Conservation (phyloP, 2,888 invertebrate species). For the Agrilus mali region DNA sequence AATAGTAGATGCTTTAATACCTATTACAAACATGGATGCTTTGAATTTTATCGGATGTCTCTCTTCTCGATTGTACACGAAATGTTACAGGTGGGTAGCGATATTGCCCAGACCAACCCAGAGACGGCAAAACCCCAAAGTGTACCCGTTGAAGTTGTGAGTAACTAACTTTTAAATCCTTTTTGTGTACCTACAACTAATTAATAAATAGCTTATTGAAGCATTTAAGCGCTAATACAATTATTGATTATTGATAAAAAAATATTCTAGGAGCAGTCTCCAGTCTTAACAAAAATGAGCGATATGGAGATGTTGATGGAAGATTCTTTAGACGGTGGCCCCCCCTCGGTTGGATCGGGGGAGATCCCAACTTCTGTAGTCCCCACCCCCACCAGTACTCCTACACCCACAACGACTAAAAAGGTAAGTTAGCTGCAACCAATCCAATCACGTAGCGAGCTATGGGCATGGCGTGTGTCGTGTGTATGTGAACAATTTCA, state of each 20-base stretch:
- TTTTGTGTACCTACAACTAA: too few species aligned
- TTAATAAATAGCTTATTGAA: too few species aligned
- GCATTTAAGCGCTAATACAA: constrained; percentile 3
- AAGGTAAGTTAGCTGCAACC: constrained; percentile 19
- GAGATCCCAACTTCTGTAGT: constrained; percentile 45
- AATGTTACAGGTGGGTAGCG: constrained; percentile 23
- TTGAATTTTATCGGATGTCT: too few species aligned
- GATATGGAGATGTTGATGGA: constrained; percentile 58
- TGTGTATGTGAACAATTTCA: constrained; percentile 7
- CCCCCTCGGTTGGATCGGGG: constrained; percentile 75
- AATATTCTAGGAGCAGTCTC: constrained; percentile 38
- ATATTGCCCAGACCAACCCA: constrained; percentile 18
- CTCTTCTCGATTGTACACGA: constrained; percentile 7
- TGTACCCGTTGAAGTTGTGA: constrained; percentile 24
- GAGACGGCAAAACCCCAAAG: constrained; percentile 20
- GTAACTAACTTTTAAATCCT: constrained; percentile 9
- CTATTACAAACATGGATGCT: too few species aligned
- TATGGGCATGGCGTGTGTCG: constrained; percentile 11
- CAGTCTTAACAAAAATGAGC: constrained; percentile 47
- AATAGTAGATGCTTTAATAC: too few species aligned
- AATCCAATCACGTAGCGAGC: constrained; percentile 3
- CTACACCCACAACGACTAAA: constrained; percentile 37
- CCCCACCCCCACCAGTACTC: constrained; percentile 10
- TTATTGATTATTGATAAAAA: constrained; percentile 3
- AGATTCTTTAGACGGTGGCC: constrained; percentile 68